Evolutionary conservation across 2,888 invertebrate genomes (phyloP).

Genomic region (Lissocephala sabroskyi): DNA sequence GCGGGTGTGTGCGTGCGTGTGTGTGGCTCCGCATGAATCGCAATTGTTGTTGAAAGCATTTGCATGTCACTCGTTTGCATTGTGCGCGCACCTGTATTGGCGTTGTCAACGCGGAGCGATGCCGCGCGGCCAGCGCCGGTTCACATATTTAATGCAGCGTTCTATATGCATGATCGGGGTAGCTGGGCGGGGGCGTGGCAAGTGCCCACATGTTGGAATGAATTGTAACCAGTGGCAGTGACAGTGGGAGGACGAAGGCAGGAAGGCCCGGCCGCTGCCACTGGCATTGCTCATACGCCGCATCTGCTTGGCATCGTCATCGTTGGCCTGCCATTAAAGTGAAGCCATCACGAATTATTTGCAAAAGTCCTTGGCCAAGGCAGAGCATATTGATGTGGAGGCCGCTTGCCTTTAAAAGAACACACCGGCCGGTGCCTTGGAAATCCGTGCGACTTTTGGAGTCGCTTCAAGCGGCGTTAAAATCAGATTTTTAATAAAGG

Average conservation of each 20-base stretch:
- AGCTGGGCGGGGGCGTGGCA: conserved; percentile 2
- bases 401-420: too few species aligned
- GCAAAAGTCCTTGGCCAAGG: too few species aligned
- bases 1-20: conserved; percentile 9
- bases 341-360: too few species aligned
- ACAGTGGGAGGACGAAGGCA: too few species aligned
- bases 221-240: conserved; percentile 37
- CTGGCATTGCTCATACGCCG: conserved; percentile 52
- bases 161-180: conserved; percentile 42
- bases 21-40: conserved; percentile 38
- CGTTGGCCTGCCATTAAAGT: too few species aligned
- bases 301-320: too few species aligned
- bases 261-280: too few species aligned
- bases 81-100: conserved; percentile 58
- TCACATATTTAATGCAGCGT: conserved; percentile 39
- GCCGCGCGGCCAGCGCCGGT: conserved; percentile 1
- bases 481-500: too few species aligned
- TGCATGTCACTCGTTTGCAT: conserved; percentile 62
- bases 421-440: too few species aligned
- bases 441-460: too few species aligned
- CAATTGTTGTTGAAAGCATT: conserved; percentile 65
- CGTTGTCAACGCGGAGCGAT: conserved; percentile 38
- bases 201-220: conserved; percentile 36
- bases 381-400: too few species aligned
- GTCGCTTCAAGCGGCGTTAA: too few species aligned